Evolutionary conservation across 2,888 invertebrate genomes (phyloP).

Genomic region (Chaetogeoica ovagalla): DNA sequence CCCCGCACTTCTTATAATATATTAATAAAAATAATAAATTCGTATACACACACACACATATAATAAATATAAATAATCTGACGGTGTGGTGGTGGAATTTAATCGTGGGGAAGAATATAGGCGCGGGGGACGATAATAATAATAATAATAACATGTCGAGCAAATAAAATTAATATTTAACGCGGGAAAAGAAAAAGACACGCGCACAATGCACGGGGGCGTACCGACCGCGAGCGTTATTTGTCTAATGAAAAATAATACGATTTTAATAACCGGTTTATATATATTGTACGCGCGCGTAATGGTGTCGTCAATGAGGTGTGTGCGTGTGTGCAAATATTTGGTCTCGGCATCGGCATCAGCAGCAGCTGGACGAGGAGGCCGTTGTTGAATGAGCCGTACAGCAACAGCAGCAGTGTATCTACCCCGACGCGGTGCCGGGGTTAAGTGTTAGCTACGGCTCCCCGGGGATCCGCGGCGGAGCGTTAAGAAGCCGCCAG

Average conservation of each 20-base stretch:
- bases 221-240: too few species aligned
- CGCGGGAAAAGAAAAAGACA: too few species aligned
- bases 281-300: background rate
- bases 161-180: too few species aligned
- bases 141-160: background rate
- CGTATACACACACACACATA: too few species aligned
- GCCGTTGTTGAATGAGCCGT: background rate
- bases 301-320: background rate
- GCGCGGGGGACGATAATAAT: background rate
- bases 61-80: too few species aligned
- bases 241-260: slow-evolving; percentile 33
- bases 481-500: slow-evolving; percentile 45
- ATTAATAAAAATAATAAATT: too few species aligned
- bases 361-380: slow-evolving; percentile 1
- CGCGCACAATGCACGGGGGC: too few species aligned
- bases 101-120: slow-evolving; percentile 18
- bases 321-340: slow-evolving; percentile 23
- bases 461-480: slow-evolving; percentile 45
- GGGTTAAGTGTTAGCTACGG: slow-evolving; percentile 51
- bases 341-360: background rate
- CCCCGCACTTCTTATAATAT: too few species aligned
- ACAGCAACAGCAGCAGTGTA: too few species aligned
- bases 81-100: background rate
- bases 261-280: slow-evolving; percentile 51
- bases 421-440: too few species aligned